Conservation (phyloP, 2,113 vertebrate genomes). For the Microtus ochrogaster region DNA sequence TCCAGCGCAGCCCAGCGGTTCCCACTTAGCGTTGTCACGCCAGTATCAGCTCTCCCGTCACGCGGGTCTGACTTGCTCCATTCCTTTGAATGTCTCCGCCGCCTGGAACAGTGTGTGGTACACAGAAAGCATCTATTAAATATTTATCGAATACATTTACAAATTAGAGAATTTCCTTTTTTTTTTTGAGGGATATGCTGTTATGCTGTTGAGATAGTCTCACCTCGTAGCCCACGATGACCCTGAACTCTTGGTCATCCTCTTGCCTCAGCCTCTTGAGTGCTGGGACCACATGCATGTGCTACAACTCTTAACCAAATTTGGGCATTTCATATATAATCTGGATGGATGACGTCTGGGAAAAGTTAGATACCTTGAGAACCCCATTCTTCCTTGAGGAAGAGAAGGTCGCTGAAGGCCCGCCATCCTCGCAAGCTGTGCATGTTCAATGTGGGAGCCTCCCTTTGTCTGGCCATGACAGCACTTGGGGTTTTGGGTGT, state of each 20-base stretch:
- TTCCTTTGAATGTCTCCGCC: constrained; percentile 11
- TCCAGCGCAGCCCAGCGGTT: not conserved
- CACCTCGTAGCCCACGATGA: not conserved
- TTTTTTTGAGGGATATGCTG: not conserved
- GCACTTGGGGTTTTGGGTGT: not conserved
- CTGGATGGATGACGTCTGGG: not conserved
- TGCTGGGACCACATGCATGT: too few species aligned
- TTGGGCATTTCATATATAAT: not conserved
- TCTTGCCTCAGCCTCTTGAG: not conserved
- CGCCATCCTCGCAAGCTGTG: not conserved
- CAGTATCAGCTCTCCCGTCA: not conserved
- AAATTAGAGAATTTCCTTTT: not conserved
- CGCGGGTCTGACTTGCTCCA: not conserved
- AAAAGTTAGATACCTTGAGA: not conserved
- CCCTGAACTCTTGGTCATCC: not conserved
- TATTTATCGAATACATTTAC: constrained; percentile 17
- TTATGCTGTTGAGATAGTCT: not conserved
- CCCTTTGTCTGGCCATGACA: not conserved
- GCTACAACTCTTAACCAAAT: not conserved
- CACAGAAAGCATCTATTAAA: not conserved
- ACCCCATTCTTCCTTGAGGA: not conserved
- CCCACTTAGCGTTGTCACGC: not conserved
- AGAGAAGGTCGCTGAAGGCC: not conserved
- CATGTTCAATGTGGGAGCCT: not conserved
- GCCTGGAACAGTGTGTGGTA: not conserved